Base-by-base conservation (phyloP, 1,140 invertebrate genomes). In the Camponotus vicinus region DNA sequence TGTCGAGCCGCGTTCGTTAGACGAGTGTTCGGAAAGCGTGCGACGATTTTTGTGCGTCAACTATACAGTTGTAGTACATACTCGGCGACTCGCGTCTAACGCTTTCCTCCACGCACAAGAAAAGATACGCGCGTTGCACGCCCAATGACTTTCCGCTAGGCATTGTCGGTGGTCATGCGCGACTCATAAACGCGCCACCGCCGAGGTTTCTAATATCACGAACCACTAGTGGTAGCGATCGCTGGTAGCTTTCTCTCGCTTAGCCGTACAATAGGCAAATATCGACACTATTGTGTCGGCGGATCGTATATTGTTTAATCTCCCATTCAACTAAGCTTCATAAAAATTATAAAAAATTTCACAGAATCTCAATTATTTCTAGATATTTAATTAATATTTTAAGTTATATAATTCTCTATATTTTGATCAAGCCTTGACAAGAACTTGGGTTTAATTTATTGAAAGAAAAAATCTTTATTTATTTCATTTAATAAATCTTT, bases 151-250 rank as follows among this genome's bases (percentile, higher is more conserved):
- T 90, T 88, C 89, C 88, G 80, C 86, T 78, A 78, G 75, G 70
- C 87, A 91, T 91, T 91, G 90, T 91, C 89, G 85, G 90, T 83
- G 89, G 90, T 91, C 90, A 91, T 91, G 90, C 90, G 66, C 90
- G 66, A 80, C 86, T 91, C 90, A 88, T 91, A 91, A 91, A 91
- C 86, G 89, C 89, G 73, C 76, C 77, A 76, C 61, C 57, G 70
- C 40, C 70, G 76, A 87, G 87, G 85, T 91, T 91, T 91, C 87
- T 88, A 90, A 90, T 90, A 86, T 86, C 87, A 59, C 49, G 27
- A 73, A 71, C 66, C 32, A 42, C 63, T 64, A 49, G 70, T 64
- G 64, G 32, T 42, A 52, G 49, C 49, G 57, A 27, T 73, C 49
- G 70, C 70, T 55, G n/a, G 27, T 49, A 73, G 79, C 79, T 83